Conservation (phyloP, 2,797 vertebrate genomes). For the Okamejei kenojei region DNA sequence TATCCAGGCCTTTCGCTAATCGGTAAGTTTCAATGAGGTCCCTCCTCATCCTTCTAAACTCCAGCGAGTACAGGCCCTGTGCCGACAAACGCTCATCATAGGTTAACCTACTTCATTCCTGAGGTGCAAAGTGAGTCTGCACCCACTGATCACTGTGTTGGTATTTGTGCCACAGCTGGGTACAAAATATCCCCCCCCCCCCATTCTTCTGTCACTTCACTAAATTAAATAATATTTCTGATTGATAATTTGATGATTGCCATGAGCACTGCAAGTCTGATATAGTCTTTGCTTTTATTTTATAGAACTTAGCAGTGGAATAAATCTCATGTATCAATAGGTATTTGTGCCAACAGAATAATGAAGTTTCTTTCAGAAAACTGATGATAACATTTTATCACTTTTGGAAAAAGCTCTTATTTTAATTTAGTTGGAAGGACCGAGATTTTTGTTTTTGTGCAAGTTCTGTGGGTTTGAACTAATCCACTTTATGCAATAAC, state of each 20-base stretch:
- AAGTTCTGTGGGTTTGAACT: neutral
- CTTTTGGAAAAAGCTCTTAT: neutral
- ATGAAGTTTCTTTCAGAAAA: neutral
- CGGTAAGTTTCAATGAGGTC: too few relatives aligned
- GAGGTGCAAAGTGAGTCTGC: too few relatives aligned
- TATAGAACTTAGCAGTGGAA: neutral
- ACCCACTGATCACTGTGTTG: too few relatives aligned
- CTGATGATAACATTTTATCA: neutral
- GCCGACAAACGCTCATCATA: too few relatives aligned
- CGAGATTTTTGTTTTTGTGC: neutral
- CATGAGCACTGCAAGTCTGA: neutral
- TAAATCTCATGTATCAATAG: neutral
- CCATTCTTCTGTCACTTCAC: neutral
- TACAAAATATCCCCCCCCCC: too few relatives aligned
- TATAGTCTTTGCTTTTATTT: slow-evolving; percentile 12
- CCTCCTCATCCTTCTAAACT: too few relatives aligned
- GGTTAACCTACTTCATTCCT: too few relatives aligned
- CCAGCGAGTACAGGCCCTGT: too few relatives aligned
- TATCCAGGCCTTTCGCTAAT: too few relatives aligned
- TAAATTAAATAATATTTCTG: neutral
- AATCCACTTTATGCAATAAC: neutral
- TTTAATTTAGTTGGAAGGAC: neutral
- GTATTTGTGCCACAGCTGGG: too few relatives aligned
- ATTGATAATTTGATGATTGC: neutral
- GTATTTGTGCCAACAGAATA: too few relatives aligned